These are phyloP conservation scores for Panthera tigris DNA, from an alignment of 2,113 vertebrate species.

Conservation along the genomic window DNA sequence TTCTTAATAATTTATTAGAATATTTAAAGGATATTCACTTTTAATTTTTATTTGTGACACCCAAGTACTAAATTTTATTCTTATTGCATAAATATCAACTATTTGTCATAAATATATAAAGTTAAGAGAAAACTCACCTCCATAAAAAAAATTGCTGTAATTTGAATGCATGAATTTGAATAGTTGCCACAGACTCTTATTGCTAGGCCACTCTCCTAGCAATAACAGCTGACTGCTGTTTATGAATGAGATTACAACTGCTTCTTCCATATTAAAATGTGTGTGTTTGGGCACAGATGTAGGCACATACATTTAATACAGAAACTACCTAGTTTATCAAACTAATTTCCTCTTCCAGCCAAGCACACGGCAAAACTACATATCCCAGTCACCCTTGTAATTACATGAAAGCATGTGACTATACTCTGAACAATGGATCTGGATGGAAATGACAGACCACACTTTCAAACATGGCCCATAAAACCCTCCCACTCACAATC, in stretches of 20 bases:
- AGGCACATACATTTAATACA: neutral
- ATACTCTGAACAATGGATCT: neutral
- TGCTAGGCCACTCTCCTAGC: neutral
- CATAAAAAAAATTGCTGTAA: neutral
- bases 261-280: neutral
- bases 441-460: neutral
- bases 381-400: neutral
- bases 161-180: neutral
- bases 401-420: neutral
- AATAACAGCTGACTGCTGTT: neutral
- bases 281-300: accelerated
- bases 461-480: neutral
- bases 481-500: neutral
- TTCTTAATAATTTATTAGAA: neutral
- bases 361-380: neutral
- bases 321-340: neutral
- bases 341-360: neutral
- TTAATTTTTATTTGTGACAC: neutral
- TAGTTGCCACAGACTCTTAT: neutral
- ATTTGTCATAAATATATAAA: neutral
- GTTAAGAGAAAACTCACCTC: constrained; percentile 4
- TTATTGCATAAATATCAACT: neutral
- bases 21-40: neutral
- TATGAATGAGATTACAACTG: neutral
- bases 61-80: neutral